Conservation (phyloP, 2,797 vertebrate species). For the Enteromius afrohamiltoni region DNA sequence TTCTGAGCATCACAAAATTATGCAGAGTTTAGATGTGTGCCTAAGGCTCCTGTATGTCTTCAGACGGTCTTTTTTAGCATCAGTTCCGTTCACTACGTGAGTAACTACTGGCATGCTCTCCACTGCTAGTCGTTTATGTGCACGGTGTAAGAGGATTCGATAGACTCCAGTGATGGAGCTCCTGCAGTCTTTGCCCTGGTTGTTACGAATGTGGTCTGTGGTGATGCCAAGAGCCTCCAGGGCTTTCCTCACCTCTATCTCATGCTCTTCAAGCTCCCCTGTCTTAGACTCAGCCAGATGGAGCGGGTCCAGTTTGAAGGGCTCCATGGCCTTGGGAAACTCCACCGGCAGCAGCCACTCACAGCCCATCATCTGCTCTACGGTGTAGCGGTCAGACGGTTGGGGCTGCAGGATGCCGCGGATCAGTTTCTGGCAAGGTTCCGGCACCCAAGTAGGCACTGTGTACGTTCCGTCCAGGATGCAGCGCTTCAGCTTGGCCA, state of each 20-base stretch:
- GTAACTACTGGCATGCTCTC: slow-evolving; percentile 81
- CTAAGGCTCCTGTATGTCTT: slow-evolving; percentile 82
- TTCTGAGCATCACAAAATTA: slow-evolving; percentile 85
- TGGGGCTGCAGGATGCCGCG: slow-evolving; percentile 86
- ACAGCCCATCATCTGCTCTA: slow-evolving; percentile 89
- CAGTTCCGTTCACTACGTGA: slow-evolving; percentile 68
- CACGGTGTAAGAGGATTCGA: slow-evolving; percentile 89
- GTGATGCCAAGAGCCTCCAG: slow-evolving; percentile 89
- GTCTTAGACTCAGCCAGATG: slow-evolving; percentile 79
- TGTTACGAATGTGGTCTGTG: slow-evolving; percentile 90
- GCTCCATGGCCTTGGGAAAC: slow-evolving; percentile 85
- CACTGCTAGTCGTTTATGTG: slow-evolving; percentile 85
- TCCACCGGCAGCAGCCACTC: slow-evolving; percentile 92
- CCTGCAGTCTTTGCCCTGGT: slow-evolving; percentile 85
- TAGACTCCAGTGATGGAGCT: slow-evolving; percentile 94
- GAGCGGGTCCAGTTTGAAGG: slow-evolving; percentile 88
- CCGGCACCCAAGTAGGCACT: slow-evolving; percentile 83
- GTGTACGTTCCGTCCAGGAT: slow-evolving; percentile 89
- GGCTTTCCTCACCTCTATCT: slow-evolving; percentile 83
- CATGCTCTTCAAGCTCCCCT: slow-evolving; percentile 82
- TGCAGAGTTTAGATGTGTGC: slow-evolving; percentile 94
- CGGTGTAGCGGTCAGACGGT: slow-evolving; percentile 82
- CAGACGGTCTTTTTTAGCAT: slow-evolving; percentile 77
- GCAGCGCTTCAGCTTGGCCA: slow-evolving; percentile 92
- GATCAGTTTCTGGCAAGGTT: slow-evolving; percentile 88